These are phyloP conservation scores for Mylabris phalerata DNA, from an alignment of 1,140 invertebrate species.

Conservation along the genomic window DNA sequence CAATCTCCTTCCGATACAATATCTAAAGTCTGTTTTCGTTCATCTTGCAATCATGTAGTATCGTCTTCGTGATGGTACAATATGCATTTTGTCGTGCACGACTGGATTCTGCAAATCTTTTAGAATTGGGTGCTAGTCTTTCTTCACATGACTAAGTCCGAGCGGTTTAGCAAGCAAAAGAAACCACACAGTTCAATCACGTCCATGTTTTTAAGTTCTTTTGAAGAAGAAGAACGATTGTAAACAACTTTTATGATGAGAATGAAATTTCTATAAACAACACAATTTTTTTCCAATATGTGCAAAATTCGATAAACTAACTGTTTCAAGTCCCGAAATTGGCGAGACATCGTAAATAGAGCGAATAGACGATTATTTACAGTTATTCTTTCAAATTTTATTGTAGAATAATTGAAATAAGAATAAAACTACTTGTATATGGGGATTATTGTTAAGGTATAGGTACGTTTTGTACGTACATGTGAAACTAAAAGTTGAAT, in stretches of 20 bases:
- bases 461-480: neutral
- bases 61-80: conserved; percentile 11
- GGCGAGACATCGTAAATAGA: no score
- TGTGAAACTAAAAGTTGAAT: conserved; percentile 14
- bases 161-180: conserved; percentile 12
- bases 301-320: neutral
- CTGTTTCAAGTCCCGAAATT: no score
- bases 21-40: no score
- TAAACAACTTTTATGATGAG: conserved; percentile 1
- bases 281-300: neutral
- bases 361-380: neutral
- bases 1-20: no score
- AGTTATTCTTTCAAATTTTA: no score
- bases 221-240: conserved; percentile 4
- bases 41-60: no score
- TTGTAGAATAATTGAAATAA: no score
- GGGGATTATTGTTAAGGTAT: no score
- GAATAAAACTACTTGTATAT: no score
- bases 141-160: conserved; percentile 16
- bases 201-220: conserved; percentile 11
- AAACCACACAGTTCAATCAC: conserved; percentile 15
- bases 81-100: conserved; percentile 17
- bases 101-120: conserved; percentile 16
- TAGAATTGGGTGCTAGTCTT: conserved; percentile 16
- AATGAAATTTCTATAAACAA: neutral